These are phyloP conservation scores for Neodon shergylaensis DNA, from an alignment of 2,113 vertebrate genomes.

Conservation along the genomic window DNA sequence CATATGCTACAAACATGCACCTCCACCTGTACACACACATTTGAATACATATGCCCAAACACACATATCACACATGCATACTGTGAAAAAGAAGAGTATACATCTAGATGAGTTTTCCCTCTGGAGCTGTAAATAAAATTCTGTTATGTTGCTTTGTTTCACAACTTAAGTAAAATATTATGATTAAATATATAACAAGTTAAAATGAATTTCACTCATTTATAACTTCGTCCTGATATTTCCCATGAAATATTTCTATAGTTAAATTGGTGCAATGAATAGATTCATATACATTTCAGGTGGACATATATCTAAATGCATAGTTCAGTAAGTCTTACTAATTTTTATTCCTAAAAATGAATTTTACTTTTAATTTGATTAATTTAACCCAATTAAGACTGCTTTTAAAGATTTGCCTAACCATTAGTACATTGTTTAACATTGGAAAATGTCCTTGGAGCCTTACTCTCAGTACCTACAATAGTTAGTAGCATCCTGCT, in stretches of 20 bases:
- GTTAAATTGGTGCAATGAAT: neutral
- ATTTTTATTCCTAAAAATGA: neutral
- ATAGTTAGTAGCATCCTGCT: neutral
- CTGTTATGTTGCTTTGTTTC: neutral
- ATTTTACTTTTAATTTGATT: neutral
- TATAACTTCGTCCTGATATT: neutral
- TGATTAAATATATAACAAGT: neutral
- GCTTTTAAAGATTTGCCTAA: neutral
- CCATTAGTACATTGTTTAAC: neutral
- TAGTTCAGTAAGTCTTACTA: neutral
- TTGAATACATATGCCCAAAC: neutral
- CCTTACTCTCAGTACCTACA: neutral
- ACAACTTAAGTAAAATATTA: neutral
- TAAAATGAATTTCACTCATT: neutral
- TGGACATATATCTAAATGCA: neutral
- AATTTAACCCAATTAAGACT: neutral
- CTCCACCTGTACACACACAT: neutral
- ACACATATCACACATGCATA: neutral
- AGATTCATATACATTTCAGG: neutral
- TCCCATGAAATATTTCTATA: slow-evolving; percentile 22
- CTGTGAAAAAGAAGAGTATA: neutral
- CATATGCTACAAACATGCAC: neutral
- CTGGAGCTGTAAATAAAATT: neutral
- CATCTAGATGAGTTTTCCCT: neutral
- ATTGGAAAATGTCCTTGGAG: neutral